Evolutionary conservation across 2,113 vertebrate species (phyloP).

Genomic region (Natator depressus): DNA sequence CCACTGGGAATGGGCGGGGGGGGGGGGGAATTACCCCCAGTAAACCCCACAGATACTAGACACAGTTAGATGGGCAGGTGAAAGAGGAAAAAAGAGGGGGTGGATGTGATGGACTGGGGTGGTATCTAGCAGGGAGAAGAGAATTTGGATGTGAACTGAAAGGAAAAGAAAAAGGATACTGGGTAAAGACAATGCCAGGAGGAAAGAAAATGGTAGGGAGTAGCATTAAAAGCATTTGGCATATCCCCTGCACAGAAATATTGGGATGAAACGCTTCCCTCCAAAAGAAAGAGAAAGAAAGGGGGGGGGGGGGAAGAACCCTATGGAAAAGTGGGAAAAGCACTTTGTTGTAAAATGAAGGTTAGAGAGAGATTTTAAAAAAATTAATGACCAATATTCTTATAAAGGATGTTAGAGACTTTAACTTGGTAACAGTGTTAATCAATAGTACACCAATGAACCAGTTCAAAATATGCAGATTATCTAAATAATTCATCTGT

Average conservation of each 20-base stretch:
- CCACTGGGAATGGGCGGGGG: background rate
- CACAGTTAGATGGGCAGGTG: background rate
- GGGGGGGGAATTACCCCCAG: background rate
- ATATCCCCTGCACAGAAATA: background rate
- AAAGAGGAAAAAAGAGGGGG: background rate
- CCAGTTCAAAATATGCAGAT: background rate
- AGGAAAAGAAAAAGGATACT: background rate
- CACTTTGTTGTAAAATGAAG: background rate
- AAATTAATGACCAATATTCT: background rate
- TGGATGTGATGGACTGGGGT: background rate
- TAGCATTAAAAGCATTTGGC: background rate
- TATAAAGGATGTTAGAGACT: background rate
- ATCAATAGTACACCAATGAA: background rate
- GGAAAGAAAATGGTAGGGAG: background rate
- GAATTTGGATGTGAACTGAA: background rate
- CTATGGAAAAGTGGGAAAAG: background rate
- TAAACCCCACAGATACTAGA: background rate
- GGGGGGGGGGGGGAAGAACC: background rate
- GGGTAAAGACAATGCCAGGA: background rate
- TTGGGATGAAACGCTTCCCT: background rate
- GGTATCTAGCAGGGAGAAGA: background rate
- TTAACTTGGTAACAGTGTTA: background rate
- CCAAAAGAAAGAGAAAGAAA: background rate
- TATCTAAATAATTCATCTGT: background rate
- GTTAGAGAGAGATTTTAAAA: background rate